Evolutionary conservation across 2,888 invertebrate genomes (phyloP), one percentile per base, ranked within the genome.

Genomic region (Empis stercorea): DNA sequence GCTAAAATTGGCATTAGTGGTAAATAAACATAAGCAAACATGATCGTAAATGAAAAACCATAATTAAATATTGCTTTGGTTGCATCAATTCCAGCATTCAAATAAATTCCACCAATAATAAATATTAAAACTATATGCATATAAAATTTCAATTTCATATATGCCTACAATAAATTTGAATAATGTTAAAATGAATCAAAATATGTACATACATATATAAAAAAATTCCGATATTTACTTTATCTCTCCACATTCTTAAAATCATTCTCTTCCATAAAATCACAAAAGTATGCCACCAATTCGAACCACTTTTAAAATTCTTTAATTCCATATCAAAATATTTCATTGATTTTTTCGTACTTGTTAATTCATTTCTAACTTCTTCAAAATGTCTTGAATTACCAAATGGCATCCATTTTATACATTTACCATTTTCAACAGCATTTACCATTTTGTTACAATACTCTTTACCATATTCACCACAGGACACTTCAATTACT

Each of bases 61-160:
- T 87, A 88, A 67, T 87, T 87, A 63, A 84, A 87, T 23, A 88
- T 69, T 0, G 85, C 84, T 62, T 85, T 87, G 0, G 87, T 83
- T 0, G 81, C 88, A 56, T 87, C 85, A 56, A 81, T 78, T 11
- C 87, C 88, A 68, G 87, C 83, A 48, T 77, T 74, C 36, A 76
- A 72, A 62, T 83, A 89, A 44, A 87, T 61, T 4, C 75, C 73
- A 0, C 84, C 87, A 11, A 87, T 74, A 11, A 86, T 71, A 4
- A 81, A 59, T 0, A 81, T 86, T 39, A 87, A 65, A 51, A 81
- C 76, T 48, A 83, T 62, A 53, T 85, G 80, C 56, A 87, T 70
- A 11, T 73, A 69, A 38, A 82, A 73, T 57, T 83, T 80, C n/a
- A 87, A 65, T 61, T 80, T 73, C 41, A 87, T 71, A 59, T 86